These are phyloP conservation scores for Lampropteryx suffumata DNA, from an alignment of 2,888 invertebrate genomes.

Conservation along the genomic window DNA sequence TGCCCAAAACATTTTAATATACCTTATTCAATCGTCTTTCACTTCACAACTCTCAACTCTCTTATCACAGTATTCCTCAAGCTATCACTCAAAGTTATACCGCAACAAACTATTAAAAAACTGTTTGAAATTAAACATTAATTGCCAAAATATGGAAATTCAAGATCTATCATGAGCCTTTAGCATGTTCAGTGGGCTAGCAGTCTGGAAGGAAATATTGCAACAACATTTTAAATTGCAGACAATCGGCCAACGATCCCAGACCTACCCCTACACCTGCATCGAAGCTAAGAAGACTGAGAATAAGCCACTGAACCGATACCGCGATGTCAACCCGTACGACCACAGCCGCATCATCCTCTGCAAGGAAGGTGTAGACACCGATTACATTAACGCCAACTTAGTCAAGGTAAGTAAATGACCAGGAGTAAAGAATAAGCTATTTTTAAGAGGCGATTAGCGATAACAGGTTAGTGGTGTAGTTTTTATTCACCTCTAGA, in stretches of 20 bases:
- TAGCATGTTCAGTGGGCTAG: too few species aligned
- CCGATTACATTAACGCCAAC: slow-evolving; percentile 98
- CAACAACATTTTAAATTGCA: slow-evolving; percentile 63
- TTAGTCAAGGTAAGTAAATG: slow-evolving; percentile 86
- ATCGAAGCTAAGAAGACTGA: slow-evolving; percentile 89
- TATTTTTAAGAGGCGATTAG: not conserved
- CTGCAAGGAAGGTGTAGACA: slow-evolving; percentile 81
- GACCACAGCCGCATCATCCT: slow-evolving; percentile 95
- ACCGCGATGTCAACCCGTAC: slow-evolving; percentile 97
- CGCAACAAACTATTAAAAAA: too few species aligned
- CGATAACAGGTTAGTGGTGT: not conserved
- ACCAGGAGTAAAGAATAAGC: not conserved
- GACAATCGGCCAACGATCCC: slow-evolving; percentile 89
- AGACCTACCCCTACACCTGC: slow-evolving; percentile 84
- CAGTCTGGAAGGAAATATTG: too few species aligned
- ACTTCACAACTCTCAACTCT: too few species aligned
- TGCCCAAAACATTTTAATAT: too few species aligned
- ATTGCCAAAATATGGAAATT: too few species aligned
- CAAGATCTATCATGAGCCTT: too few species aligned
- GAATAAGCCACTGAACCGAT: slow-evolving; percentile 93
- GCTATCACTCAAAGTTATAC: too few species aligned
- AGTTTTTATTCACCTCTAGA: too few species aligned
- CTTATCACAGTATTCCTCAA: too few species aligned
- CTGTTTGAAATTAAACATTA: too few species aligned
- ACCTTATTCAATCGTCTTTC: too few species aligned